Evolutionary conservation across 2,797 vertebrate genomes (phyloP), one percentile per base, ranked within the genome.

Genomic region (Lepilemur ruficaudatus): DNA sequence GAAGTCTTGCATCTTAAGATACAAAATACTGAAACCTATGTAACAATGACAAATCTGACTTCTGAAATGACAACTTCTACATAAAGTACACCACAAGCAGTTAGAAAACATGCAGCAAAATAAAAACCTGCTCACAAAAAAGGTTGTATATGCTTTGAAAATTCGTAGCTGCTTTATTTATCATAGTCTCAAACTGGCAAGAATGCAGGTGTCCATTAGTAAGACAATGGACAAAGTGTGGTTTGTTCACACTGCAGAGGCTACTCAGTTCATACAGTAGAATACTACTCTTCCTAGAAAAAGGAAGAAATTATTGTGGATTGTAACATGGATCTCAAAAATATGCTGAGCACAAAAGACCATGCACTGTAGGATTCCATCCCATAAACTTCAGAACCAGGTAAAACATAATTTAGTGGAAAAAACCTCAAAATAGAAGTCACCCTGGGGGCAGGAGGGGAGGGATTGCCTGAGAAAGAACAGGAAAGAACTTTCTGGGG

Each of bases 1-100:
- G 22, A 93, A 72, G n/a, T 84, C 69, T 65, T n/a, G n/a, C 7
- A 28, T 50, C 23, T 76, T 59, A 69, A 80, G 41, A 70, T 18
- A 85, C 18, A 11, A 87, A 95, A 65, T 61, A 87, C 2, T 70
- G 63, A 91, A 46, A 78, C 38, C n/a, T 82, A 90, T 30, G 5
- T 38, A 48, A 35, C 20, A 48, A 4, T 4, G 25, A 46, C 25
- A 61, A 59, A 78, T 46, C 55, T 67, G 41, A 55, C 41, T 75
- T 95, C 41, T 69, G 15, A 79, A n/a, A 20, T 23, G 17, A 4
- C 4, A 5, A 50, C 1, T 12, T 25, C 18, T 32, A 30, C 17
- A 5, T 57, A 35, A 69, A 50, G 20, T 13, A 41, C 4, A 61
- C 11, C 14, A 28, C 18, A n/a, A 12, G 48, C 41, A 20, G 48